phyloP scores from a whole-genome alignment of 1,140 invertebrate species.

The Berghia stephanieae region DNA sequence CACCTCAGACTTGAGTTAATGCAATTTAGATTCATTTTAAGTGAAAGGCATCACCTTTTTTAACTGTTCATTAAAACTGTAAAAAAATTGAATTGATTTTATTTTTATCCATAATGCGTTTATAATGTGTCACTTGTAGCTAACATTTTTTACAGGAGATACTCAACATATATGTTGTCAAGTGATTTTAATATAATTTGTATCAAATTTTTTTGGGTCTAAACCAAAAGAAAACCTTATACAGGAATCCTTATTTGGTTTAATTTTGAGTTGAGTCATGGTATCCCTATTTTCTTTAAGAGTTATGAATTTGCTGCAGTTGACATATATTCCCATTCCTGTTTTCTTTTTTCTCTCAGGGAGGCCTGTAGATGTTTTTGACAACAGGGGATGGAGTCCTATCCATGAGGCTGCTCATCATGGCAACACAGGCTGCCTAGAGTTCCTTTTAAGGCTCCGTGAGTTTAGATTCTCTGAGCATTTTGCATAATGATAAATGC shows the following conservation, averaged over 20 bases:
- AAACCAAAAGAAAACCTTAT: not conserved
- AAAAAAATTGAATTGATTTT: too few species aligned
- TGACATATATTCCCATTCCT: not conserved
- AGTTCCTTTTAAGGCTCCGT: conserved; percentile 51
- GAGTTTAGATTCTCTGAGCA: not conserved
- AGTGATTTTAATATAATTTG: too few species aligned
- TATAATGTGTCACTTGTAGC: too few species aligned
- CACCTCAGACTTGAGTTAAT: too few species aligned
- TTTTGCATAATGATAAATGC: too few species aligned
- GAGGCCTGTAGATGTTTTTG: conserved; percentile 62
- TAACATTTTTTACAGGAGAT: too few species aligned
- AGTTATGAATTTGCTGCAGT: not conserved
- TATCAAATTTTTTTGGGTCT: not conserved
- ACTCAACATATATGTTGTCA: too few species aligned
- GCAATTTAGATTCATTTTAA: too few species aligned
- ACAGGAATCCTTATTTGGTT: not conserved
- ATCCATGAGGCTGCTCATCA: conserved; percentile 63
- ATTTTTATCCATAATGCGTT: too few species aligned
- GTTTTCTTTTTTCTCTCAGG: conserved; percentile 29
- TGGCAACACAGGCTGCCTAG: conserved; percentile 59
- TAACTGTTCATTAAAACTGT: too few species aligned
- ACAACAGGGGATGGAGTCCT: conserved; percentile 67
- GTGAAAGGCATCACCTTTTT: too few species aligned
- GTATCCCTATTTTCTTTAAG: not conserved
- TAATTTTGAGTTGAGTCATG: not conserved